Evolutionary conservation across 2,113 vertebrate species (phyloP), one percentile per base, ranked within the genome.

Genomic region (Daboia siamensis): DNA sequence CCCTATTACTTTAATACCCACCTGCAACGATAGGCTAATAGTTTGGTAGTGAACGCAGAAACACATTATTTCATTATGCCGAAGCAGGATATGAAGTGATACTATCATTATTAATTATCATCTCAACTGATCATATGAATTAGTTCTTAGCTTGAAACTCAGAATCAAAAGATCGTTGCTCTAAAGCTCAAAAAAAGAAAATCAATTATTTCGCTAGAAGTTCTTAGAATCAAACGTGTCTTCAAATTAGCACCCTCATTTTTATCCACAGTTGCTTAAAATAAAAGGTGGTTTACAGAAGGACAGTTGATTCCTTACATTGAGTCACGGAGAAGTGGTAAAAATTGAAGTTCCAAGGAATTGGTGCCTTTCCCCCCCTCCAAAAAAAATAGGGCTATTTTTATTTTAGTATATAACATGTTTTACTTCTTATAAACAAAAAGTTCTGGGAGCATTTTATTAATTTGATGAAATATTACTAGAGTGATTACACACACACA

Each of bases 61-160:
- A 21, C 24, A n/a, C 88, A n/a, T 80, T 86, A 29, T 33, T 85
- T 51, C n/a, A 86, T 54, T 61, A 90, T 86, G 90, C 61, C 0
- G 55, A 93, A 55, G 74, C 88, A 90, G 52, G 46, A 29, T 61
- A 61, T 20, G 55, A 61, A 61, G 88, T 12, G 88, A 92, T 92
- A 86, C 54, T 92, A 56, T 88, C 74, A 90, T 90, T 86, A 90
- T 92, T 85, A 92, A 92, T 89, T 89, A 89, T 89, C 69, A 89
- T 24, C 54, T 51, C 69, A 57, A 48, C 54, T 39, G 87, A 84
- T 59, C 44, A 15, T 74, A 69, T 88, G 61, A 87, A 88, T 88
- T 33, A 44, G 69, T 59, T 57, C 87, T 84, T 85, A 85, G 87
- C 87, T 84, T 69, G 64, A 85, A 21, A 51, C 64, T 57, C 48